Base-by-base conservation (phyloP, 1,140 invertebrate genomes). In the Telenomus remus region DNA sequence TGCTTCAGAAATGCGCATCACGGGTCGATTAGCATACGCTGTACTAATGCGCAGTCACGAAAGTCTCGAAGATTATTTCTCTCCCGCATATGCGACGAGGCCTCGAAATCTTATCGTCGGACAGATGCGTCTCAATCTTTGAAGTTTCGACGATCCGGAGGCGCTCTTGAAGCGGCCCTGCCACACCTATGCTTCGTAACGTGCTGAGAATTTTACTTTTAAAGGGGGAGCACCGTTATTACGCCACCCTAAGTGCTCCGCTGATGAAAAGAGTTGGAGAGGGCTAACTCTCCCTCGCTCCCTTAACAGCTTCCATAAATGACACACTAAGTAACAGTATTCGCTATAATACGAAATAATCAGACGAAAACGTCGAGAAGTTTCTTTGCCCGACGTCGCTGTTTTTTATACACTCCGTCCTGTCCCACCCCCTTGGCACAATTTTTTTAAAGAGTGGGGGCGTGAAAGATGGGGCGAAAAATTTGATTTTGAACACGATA, bases 91-190 rank as follows among this genome's bases (percentile, higher is more conserved):
- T 68, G 74, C 68, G 60, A 65, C 65, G 60, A 55, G 49, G 61
- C 53, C 66, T 57, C 47, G 53, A 70, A 70, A 65, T 76, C 64
- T 76, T 70, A 70, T 70, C 73, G 60, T 50, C 33, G 12, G 61
- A 76, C 73, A 76, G 73, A 70, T 76, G 65, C 73, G 64, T 76
- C 73, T 70, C 66, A 70, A 76, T 76, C 73, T 76, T 76, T 76
- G 66, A 68, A 76, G 65, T 76, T 76, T 76, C 66, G 54, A 64
- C 57, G 71, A 66, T 60, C 57, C 47, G 56, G 51, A 71, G 55
- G 57, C 55, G 49, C 74, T 72, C 57, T 77, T 48, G 47, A 71
- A 76, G 44, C 55, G 50, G 60, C 49, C 56, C 60, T 49, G 65
- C 66, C 65, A 54, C 65, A 71, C 60, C 61, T 76, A 61, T 71